These are phyloP conservation scores for Nemapogon koenigi DNA, from an alignment of 2,888 invertebrate species.

Conservation along the genomic window DNA sequence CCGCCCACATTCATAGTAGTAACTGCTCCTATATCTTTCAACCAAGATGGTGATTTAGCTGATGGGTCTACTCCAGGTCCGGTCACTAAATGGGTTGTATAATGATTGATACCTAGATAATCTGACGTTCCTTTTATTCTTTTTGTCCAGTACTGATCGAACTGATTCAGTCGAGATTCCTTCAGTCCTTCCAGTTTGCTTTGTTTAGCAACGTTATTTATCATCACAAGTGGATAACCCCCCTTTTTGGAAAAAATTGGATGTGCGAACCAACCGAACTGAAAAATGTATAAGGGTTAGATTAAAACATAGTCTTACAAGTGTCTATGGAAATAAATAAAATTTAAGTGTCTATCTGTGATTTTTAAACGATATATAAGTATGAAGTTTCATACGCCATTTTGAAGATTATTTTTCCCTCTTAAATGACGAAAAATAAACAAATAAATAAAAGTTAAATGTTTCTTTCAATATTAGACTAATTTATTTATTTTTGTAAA, in stretches of 20 bases:
- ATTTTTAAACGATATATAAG: no score
- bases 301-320: no score
- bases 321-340: no score
- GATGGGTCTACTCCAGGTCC: slow-evolving; percentile 44
- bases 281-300: slow-evolving; percentile 18
- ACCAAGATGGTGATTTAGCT: slow-evolving; percentile 54
- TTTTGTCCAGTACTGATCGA: slow-evolving; percentile 48
- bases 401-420: no score
- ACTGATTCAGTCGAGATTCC: slow-evolving; percentile 47
- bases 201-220: slow-evolving; percentile 45
- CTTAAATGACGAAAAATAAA: no score
- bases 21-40: slow-evolving; percentile 54
- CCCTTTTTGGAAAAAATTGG: slow-evolving; percentile 57
- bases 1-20: slow-evolving; percentile 50
- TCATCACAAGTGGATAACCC: slow-evolving; percentile 54
- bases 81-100: slow-evolving; percentile 51
- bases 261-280: slow-evolving; percentile 64
- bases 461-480: no score
- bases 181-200: slow-evolving; percentile 45
- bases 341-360: no score
- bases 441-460: no score
- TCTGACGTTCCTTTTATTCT: slow-evolving; percentile 57
- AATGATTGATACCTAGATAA: slow-evolving; percentile 57
- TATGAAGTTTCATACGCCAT: no score
- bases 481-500: no score